Evolutionary conservation across 92 coral and sea anemone genomes (phyloP).

Genomic region (Palythoa heliodiscus): DNA sequence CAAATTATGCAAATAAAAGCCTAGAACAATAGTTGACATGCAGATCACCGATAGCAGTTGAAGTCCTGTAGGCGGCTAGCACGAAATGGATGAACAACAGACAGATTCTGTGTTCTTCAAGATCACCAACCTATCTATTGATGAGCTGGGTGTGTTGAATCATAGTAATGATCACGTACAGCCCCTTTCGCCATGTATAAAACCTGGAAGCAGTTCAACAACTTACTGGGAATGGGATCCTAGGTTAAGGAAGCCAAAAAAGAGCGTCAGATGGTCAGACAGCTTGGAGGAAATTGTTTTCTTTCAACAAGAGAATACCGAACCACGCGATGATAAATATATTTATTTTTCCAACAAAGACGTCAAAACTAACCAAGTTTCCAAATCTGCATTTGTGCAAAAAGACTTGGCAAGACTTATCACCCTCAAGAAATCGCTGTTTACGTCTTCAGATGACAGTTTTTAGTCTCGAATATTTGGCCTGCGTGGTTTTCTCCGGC

Average conservation of each 20-base stretch:
- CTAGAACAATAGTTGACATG: not conserved
- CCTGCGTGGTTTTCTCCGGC: not conserved
- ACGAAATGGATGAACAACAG: not conserved
- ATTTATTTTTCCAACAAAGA: not conserved
- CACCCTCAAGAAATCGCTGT: not conserved
- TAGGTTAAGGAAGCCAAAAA: not conserved
- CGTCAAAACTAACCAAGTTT: not conserved
- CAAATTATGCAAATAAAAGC: not conserved
- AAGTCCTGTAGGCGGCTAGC: not conserved
- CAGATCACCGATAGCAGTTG: not conserved
- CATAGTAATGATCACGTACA: not conserved
- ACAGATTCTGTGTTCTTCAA: not conserved
- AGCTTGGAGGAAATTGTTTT: constrained; percentile 7
- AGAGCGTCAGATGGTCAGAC: constrained; percentile 13
- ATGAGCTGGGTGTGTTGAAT: not conserved
- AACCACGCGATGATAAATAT: not conserved
- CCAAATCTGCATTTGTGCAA: not conserved
- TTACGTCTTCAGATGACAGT: constrained; percentile 16
- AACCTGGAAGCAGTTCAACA: not conserved
- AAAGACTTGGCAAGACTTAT: constrained; percentile 2
- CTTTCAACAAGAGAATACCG: not conserved
- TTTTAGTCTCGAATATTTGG: not conserved
- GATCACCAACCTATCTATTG: not conserved
- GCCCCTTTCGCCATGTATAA: constrained; percentile 10
- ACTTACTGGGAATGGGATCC: not conserved